These are phyloP conservation scores for Fistularia tabacaria DNA, from an alignment of 2,797 vertebrate species.

Conservation along the genomic window DNA sequence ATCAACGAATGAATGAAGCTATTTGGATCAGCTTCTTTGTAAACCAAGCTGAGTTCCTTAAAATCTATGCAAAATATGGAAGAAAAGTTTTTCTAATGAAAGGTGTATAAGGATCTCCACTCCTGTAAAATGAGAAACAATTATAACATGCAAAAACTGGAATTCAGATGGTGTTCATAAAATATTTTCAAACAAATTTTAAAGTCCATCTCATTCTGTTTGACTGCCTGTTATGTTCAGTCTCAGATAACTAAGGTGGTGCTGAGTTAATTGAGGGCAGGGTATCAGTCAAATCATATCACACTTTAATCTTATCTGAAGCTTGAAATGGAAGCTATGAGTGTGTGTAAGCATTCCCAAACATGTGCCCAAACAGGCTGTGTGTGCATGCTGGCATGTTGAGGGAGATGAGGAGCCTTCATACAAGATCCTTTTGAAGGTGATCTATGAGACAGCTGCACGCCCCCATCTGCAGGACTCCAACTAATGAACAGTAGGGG, in stretches of 20 bases:
- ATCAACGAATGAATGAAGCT: too few relatives aligned
- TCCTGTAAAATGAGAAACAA: too few relatives aligned
- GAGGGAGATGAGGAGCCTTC: conserved; percentile 25
- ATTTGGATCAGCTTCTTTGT: too few relatives aligned
- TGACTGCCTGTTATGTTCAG: too few relatives aligned
- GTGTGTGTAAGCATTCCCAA: conserved; percentile 28
- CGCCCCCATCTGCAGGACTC: conserved; percentile 34
- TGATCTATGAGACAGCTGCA: conserved; percentile 54
- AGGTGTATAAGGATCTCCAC: too few relatives aligned
- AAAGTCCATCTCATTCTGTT: background rate
- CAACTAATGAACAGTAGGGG: conserved; percentile 22
- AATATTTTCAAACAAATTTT: background rate
- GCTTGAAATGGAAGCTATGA: conserved; percentile 27
- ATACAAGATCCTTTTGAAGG: conserved; percentile 42
- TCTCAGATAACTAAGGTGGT: too few relatives aligned
- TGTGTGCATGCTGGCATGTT: conserved; percentile 37
- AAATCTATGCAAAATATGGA: too few relatives aligned
- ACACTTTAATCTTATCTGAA: conserved; percentile 43
- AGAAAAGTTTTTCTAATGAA: too few relatives aligned
- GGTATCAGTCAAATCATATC: conserved; percentile 45
- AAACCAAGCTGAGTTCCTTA: too few relatives aligned
- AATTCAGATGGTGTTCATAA: too few relatives aligned
- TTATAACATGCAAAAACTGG: too few relatives aligned
- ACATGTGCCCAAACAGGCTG: conserved; percentile 22
- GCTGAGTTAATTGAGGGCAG: background rate